Percentiles rank a stretch among this genome's conserved stretches.
These are phyloP conservation scores for Ornithorhynchus anatinus DNA, from an alignment of 2,113 vertebrate genomes.

Conservation along the genomic window DNA sequence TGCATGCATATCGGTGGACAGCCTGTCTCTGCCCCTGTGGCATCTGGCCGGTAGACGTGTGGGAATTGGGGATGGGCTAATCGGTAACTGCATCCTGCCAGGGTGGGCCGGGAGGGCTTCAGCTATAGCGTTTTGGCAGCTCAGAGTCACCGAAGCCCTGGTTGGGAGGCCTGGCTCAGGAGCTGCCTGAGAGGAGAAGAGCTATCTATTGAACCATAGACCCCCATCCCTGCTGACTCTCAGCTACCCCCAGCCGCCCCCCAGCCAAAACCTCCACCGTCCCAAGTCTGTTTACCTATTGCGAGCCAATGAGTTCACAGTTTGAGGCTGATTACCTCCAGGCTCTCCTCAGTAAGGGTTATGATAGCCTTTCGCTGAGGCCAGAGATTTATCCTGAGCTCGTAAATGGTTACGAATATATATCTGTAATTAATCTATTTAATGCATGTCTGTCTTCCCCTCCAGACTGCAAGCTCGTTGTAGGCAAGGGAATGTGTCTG, in stretches of 20 bases:
- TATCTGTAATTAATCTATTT: not conserved
- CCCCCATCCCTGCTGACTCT: not conserved
- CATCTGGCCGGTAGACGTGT: too few relatives aligned
- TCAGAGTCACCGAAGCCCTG: not conserved
- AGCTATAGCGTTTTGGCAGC: not conserved
- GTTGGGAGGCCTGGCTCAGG: not conserved
- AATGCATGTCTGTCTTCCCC: not conserved
- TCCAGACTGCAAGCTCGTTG: too few relatives aligned
- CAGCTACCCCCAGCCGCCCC: not conserved
- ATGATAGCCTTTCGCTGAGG: not conserved
- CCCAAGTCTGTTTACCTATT: not conserved
- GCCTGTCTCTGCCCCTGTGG: too few relatives aligned
- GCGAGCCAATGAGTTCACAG: not conserved
- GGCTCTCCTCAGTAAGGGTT: not conserved
- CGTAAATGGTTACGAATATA: not conserved
- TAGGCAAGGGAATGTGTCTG: too few relatives aligned
- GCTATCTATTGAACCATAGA: not conserved
- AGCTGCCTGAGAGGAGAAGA: too few relatives aligned
- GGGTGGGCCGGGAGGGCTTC: not conserved
- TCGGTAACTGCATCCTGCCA: not conserved
- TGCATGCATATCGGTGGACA: too few relatives aligned
- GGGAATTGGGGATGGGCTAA: not conserved
- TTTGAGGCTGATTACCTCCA: not conserved
- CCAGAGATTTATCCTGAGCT: not conserved
- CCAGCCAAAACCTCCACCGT: rapidly evolving